A percentile compares a stretch with the other conserved stretches of the same genome.
phyloP scores from a whole-genome alignment of 2,888 invertebrate genomes.

The Mythimna ferrago region DNA sequence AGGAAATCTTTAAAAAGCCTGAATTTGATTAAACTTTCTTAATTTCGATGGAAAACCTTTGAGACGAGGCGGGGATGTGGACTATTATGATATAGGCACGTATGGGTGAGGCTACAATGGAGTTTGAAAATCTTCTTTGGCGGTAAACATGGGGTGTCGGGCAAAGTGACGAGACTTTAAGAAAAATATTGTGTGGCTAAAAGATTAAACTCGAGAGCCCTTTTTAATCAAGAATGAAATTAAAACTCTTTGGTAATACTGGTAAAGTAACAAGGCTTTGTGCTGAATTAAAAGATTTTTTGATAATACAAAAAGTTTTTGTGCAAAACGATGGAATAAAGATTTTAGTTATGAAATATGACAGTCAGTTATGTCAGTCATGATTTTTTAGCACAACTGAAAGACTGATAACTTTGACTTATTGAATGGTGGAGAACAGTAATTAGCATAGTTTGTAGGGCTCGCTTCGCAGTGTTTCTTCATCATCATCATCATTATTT shows the following conservation, averaged over 20 bases:
- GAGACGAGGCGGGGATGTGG: constrained; percentile 61
- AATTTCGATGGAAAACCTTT: constrained; percentile 69
- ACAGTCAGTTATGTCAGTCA: no score
- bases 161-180: constrained; percentile 43
- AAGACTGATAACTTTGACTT: no score
- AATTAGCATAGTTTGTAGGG: no score
- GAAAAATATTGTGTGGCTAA: constrained; percentile 44
- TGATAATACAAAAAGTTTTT: constrained; percentile 9
- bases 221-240: constrained; percentile 36
- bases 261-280: constrained; percentile 18
- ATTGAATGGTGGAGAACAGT: no score
- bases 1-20: constrained; percentile 52
- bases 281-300: constrained; percentile 7
- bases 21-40: constrained; percentile 73
- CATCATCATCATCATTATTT: no score
- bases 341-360: no score
- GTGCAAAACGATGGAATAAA: neutral
- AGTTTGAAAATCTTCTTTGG: constrained; percentile 44
- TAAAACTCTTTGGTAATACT: constrained; percentile 20
- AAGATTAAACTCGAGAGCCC: constrained; percentile 43
- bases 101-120: constrained; percentile 52
- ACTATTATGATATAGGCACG: constrained; percentile 59
- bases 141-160: constrained; percentile 44
- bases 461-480: no score
- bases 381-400: no score